These are phyloP conservation scores for Fundulus diaphanus DNA, from an alignment of 2,797 vertebrate genomes.

Conservation along the genomic window DNA sequence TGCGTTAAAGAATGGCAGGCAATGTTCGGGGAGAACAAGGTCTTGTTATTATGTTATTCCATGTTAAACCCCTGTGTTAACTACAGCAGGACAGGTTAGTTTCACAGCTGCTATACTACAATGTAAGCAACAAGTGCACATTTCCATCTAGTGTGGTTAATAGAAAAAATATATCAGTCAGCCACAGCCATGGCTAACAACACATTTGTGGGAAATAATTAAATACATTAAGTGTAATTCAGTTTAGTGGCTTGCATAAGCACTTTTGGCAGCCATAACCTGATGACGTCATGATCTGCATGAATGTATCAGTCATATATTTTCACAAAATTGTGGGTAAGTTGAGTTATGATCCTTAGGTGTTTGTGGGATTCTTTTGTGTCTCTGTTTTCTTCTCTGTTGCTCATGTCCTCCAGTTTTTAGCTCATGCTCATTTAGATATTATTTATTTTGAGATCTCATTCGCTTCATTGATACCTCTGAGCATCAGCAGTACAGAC, in stretches of 20 bases:
- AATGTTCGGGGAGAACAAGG: neutral
- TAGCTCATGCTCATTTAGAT: too few relatives aligned
- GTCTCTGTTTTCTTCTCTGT: too few relatives aligned
- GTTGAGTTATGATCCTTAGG: too few relatives aligned
- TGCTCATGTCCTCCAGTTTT: too few relatives aligned
- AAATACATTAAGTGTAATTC: neutral
- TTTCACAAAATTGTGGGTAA: neutral
- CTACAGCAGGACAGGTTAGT: neutral
- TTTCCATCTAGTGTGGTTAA: slow-evolving; percentile 59
- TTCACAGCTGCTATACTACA: slow-evolving; percentile 1
- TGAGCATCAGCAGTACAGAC: too few relatives aligned
- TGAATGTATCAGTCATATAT: neutral
- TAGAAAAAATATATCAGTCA: too few relatives aligned
- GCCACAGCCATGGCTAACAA: too few relatives aligned
- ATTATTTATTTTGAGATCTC: too few relatives aligned
- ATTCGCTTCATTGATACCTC: too few relatives aligned
- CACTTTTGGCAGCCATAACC: neutral
- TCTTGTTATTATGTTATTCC: slow-evolving; percentile 1
- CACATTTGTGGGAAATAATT: too few relatives aligned
- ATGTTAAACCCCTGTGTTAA: neutral
- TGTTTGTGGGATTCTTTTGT: too few relatives aligned
- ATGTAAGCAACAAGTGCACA: slow-evolving; percentile 30
- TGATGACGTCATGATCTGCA: neutral
- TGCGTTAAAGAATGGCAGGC: neutral
- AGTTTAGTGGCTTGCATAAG: neutral